These are phyloP conservation scores for Drosophila melanogaster DNA, from an alignment of 1,140 invertebrate genomes.

Conservation along the genomic window DNA sequence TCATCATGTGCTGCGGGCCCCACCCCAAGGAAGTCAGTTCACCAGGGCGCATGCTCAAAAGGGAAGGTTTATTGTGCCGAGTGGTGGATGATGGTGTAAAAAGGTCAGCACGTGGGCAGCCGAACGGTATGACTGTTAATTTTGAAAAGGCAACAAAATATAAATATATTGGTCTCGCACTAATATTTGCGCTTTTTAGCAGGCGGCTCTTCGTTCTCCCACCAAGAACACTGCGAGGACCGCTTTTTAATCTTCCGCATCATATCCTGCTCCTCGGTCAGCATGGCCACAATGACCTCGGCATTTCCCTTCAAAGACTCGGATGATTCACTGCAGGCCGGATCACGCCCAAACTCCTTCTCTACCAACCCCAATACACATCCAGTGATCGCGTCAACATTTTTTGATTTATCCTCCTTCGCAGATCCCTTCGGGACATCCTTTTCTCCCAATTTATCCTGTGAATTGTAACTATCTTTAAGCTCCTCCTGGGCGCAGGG, in stretches of 20 bases:
- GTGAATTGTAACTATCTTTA: not conserved
- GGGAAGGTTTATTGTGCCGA: constrained; percentile 10
- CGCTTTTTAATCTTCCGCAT: not conserved
- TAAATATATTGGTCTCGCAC: not conserved
- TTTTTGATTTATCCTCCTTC: not conserved
- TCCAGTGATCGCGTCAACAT: not conserved
- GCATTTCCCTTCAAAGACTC: constrained; percentile 2
- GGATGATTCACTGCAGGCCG: not conserved
- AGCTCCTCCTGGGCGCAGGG: not conserved
- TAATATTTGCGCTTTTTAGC: not conserved
- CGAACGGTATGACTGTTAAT: not conserved
- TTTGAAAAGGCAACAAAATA: not conserved
- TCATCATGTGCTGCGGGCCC: constrained; percentile 52
- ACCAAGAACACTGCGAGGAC: not conserved
- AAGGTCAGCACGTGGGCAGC: constrained; percentile 11
- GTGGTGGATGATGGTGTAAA: not conserved
- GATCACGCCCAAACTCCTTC: not conserved
- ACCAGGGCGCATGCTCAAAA: constrained; percentile 56
- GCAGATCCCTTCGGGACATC: too few relatives aligned
- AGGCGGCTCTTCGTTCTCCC: not conserved
- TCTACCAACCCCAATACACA: constrained; percentile 19
- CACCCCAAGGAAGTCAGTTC: constrained; percentile 42
- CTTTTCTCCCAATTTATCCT: not conserved
- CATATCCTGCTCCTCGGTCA: not conserved
- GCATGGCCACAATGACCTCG: constrained; percentile 11